phyloP scores from a whole-genome alignment of 2,113 vertebrate genomes.

The Semicossyphus pulcher region DNA sequence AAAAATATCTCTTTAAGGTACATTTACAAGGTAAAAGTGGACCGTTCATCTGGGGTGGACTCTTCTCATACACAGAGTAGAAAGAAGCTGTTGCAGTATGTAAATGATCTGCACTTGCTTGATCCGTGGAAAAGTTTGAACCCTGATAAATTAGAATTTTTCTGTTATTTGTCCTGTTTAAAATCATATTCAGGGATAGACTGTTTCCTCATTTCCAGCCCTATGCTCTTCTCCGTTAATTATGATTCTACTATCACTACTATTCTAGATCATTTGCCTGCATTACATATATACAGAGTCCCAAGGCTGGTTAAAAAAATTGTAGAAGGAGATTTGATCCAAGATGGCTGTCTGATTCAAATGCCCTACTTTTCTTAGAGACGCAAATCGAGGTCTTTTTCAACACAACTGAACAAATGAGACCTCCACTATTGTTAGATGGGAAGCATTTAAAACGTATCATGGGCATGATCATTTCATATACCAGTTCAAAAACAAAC shows the following conservation, averaged over 20 bases:
- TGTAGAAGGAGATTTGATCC: background rate
- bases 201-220: conserved; percentile 2
- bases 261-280: background rate
- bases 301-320: background rate
- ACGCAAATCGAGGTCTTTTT: conserved; percentile 1
- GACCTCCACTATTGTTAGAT: conserved; percentile 4
- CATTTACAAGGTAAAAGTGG: no score
- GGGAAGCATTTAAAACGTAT: conserved; percentile 1
- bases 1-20: no score
- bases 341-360: background rate
- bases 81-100: no score
- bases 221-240: conserved; percentile 5
- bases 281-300: background rate
- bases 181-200: background rate
- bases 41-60: no score
- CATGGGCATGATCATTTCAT: conserved; percentile 2
- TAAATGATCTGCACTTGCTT: no score
- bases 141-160: conserved; percentile 4
- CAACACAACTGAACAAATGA: background rate
- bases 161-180: conserved; percentile 1
- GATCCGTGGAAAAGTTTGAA: no score
- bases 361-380: background rate
- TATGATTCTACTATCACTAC: background rate
- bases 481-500: conserved; percentile 10
- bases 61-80: no score